These are phyloP conservation scores for Sceloporus undulatus DNA, from an alignment of 2,113 vertebrate genomes.

Conservation along the genomic window DNA sequence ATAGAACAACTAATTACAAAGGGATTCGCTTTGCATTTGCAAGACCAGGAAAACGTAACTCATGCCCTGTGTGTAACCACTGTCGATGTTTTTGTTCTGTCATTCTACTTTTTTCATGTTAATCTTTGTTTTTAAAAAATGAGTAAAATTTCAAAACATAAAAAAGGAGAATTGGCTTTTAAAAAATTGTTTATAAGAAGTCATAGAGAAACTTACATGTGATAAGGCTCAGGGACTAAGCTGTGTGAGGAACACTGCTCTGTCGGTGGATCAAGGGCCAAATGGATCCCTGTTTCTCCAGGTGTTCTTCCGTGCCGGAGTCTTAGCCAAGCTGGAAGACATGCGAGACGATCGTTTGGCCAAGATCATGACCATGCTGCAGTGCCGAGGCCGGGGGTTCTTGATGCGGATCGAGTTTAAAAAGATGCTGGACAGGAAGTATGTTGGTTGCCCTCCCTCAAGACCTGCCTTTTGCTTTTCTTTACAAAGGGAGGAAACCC, in stretches of 20 bases:
- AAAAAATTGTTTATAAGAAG: neutral
- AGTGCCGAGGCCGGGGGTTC: constrained; percentile 74
- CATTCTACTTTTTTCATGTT: too few relatives aligned
- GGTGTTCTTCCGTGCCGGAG: constrained; percentile 77
- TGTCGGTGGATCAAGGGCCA: neutral
- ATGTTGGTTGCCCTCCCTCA: neutral
- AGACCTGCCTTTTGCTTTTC: neutral
- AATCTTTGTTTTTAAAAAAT: too few relatives aligned
- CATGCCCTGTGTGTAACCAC: too few relatives aligned
- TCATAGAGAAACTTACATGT: neutral
- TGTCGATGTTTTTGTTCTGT: too few relatives aligned
- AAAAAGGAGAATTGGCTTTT: too few relatives aligned
- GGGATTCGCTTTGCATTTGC: too few relatives aligned
- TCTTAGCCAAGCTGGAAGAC: constrained; percentile 79
- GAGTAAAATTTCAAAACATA: too few relatives aligned
- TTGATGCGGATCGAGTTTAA: constrained; percentile 77
- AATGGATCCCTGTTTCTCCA: constrained; percentile 25
- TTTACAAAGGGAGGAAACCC: neutral
- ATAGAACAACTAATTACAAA: too few relatives aligned
- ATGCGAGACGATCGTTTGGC: constrained; percentile 73
- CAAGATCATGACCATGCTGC: constrained; percentile 74
- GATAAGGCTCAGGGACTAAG: too few relatives aligned
- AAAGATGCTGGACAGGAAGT: constrained; percentile 75
- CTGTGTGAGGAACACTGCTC: too few relatives aligned
- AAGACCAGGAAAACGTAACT: too few relatives aligned